Base-by-base conservation (phyloP, 2,113 vertebrate genomes). In the Catagonus wagneri region DNA sequence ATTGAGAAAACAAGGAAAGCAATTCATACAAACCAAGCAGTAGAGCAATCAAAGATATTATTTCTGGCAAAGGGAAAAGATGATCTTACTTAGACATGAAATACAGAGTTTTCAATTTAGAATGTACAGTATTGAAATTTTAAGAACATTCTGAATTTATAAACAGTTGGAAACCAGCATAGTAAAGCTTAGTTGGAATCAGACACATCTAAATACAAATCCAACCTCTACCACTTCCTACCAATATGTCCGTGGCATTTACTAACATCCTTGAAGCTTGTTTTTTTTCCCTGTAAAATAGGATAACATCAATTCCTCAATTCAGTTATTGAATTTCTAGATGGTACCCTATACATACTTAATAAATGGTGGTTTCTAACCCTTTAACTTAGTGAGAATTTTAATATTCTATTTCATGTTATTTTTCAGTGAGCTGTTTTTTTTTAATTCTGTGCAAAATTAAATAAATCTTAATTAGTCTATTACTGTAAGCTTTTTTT, bases 31-130 rank as follows among this genome's bases (percentile, higher is more conserved):
- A 71, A 74, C n/a, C 12, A 87, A 95, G 27, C 56, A 65, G 20
- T 19, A 54, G 54, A 92, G 80, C 39, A 92, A 92, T 87, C 69
- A 71, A 90, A 96, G 22, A 78, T 79, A 74, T 97, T 78, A 83
- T 92, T 83, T 83, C 58, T 80, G 66, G 69, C 34, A 86, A 89
- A 90, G 32, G 22, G 22, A 75, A 93, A 95, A 85, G 58, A 92
- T 52, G 29, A 87, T 87, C 79, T 92, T 88, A 89, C 88, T 92
- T 95, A 88, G 50, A 90, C 90, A 81, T 80, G 11, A 93, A 96
- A 95, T 83, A 74, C 17, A 32, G 58, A 54, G n/a, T 7, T 85
- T 92, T 72, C 19, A 68, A 29, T 80, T 71, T 54, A 83, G 76
- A 90, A 93, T 54, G 12, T 52, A 90, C 22, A 74, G 36, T 32